Conservation (phyloP, 2,113 vertebrate species). For the Tragelaphus imberbis region DNA sequence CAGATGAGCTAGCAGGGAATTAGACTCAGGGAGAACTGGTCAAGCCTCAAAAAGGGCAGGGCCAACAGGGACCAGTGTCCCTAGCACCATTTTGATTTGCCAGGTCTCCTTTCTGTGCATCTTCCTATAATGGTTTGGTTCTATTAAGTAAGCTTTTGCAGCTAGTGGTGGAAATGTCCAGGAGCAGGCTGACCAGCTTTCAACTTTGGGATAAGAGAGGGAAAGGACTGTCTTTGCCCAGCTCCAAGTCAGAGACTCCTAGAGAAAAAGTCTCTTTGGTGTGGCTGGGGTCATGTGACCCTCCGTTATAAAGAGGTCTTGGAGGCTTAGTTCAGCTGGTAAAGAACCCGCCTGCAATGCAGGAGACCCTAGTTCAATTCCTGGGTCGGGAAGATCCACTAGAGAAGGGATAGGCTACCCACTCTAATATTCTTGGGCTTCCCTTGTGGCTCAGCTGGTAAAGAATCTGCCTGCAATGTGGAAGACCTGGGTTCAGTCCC, state of each 20-base stretch:
- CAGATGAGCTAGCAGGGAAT: not conserved
- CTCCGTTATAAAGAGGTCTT: not conserved
- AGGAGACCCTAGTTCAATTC: not conserved
- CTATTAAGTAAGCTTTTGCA: not conserved
- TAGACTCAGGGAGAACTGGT: not conserved
- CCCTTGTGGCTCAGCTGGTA: no score
- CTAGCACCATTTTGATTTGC: not conserved
- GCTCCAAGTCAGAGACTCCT: not conserved
- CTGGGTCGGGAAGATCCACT: accelerated
- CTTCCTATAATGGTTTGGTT: not conserved
- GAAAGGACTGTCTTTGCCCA: not conserved
- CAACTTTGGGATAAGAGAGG: not conserved
- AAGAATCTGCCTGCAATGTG: no score
- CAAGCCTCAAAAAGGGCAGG: not conserved
- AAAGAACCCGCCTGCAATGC: not conserved
- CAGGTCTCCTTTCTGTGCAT: not conserved
- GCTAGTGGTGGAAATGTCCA: not conserved
- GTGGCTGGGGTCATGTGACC: no score
- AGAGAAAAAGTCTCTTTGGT: not conserved
- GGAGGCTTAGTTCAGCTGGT: not conserved
- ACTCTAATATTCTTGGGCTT: not conserved
- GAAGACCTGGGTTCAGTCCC: no score
- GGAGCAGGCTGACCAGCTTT: not conserved
- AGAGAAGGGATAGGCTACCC: not conserved
- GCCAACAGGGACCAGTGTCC: not conserved